These are phyloP conservation scores for Acrossocheilus wenchowensis DNA, from an alignment of 2,797 vertebrate genomes.

Conservation along the genomic window DNA sequence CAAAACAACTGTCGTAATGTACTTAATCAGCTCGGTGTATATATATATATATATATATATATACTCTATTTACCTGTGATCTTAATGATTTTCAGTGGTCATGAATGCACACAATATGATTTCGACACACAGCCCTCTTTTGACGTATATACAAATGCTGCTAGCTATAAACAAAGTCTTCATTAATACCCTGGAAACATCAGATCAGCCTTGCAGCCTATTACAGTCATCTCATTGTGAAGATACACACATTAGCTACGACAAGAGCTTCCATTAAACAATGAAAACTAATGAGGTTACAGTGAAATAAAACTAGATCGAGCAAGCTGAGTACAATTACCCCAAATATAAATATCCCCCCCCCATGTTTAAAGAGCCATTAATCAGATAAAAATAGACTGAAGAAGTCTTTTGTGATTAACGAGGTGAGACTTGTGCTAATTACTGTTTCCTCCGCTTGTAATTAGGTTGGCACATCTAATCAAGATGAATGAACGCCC, in stretches of 20 bases:
- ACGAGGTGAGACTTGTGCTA: slow-evolving; percentile 98
- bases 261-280: slow-evolving; percentile 64
- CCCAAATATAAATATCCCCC: slow-evolving; percentile 92
- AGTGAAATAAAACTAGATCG: slow-evolving; percentile 79
- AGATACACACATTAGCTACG: slow-evolving; percentile 49
- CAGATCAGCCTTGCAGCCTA: slow-evolving; percentile 5
- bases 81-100: not conserved
- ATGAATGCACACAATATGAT: not conserved
- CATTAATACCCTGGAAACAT: slow-evolving; percentile 21
- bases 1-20: not conserved
- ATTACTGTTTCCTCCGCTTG: slow-evolving; percentile 98
- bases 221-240: slow-evolving; percentile 54
- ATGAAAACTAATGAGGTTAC: slow-evolving; percentile 73
- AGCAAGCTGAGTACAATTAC: slow-evolving; percentile 94
- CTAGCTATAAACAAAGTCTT: not conserved
- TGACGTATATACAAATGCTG: not conserved
- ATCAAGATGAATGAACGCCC: slow-evolving; percentile 91
- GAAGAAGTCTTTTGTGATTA: slow-evolving; percentile 97
- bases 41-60: not conserved
- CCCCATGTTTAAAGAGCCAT: slow-evolving; percentile 90
- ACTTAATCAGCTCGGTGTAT: not conserved
- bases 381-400: slow-evolving; percentile 99
- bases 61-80: not conserved
- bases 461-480: slow-evolving; percentile 97
- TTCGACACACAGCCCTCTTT: not conserved